Base-by-base conservation (phyloP, 1,140 invertebrate genomes). In the Lerema accius region DNA sequence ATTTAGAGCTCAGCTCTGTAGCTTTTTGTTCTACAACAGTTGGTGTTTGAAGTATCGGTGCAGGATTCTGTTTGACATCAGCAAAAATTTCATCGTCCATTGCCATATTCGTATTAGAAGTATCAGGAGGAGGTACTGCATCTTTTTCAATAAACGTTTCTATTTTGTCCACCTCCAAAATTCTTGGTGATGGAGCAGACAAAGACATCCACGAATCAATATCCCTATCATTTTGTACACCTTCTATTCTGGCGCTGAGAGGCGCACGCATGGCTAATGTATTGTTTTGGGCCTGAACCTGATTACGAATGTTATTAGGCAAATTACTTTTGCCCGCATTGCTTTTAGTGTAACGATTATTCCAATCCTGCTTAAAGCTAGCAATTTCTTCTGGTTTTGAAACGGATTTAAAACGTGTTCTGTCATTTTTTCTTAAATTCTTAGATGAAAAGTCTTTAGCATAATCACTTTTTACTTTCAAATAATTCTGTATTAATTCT, bases 121-220 rank as follows among this genome's bases (percentile, higher is more conserved):
- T 42, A 42, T 48, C 55, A 6, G 62, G 15, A 32, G 3, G 10
- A 40, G 48, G 16, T 4, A 69, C 56, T 11, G 13, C 14, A 19
- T 32, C 13, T 23, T 65, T 49, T 56, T 72, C 65, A 26, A 42
- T 14, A 40, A 42, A 17, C 9, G 62, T 14, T 62, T 72, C 67
- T 26, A 61, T 16, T 40, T 71, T 65, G 67, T 76, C 73, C 26
- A 70, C 43, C 37, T 86, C 79, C 13, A 83, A 45, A 5, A 77
- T 58, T 68, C 78, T 78, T 10, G 91, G 88, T 4, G 84, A 86
- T 40, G 84, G 74, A 10, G 76, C 80, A 11, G 86, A 80, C 14
- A 91, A 67, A 1, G 87, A 91, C 84, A 92, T 91, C 91, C 91
- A 92, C 17, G 91, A 92, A 67, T 90, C 86, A 10, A 92, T 73